These are phyloP conservation scores for Palloptera scutellata DNA, from an alignment of 2,888 invertebrate species.

Conservation along the genomic window DNA sequence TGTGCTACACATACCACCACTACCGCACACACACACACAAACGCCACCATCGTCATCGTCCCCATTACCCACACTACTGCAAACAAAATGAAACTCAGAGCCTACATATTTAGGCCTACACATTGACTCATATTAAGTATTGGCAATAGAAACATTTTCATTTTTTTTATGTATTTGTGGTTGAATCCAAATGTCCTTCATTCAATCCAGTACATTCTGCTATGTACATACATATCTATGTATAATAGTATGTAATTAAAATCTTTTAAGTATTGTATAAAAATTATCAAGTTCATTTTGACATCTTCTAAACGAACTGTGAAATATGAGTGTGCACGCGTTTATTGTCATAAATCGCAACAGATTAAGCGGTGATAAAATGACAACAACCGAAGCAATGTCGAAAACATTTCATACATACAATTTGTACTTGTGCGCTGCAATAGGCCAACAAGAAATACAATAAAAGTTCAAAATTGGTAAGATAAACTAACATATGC, in stretches of 20 bases:
- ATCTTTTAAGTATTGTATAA: background rate
- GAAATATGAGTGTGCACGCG: too few relatives aligned
- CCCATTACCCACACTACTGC: background rate
- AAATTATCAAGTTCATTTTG: slow-evolving; percentile 4
- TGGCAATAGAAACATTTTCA: background rate
- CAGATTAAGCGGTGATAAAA: background rate
- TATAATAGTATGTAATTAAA: background rate
- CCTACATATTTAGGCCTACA: background rate
- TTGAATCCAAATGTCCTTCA: background rate
- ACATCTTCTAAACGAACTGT: background rate
- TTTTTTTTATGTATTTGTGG: background rate
- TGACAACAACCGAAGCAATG: background rate
- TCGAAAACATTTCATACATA: background rate
- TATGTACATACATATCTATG: background rate
- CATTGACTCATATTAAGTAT: background rate
- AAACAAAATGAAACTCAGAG: background rate
- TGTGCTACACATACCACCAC: background rate
- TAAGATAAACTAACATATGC: too few relatives aligned
- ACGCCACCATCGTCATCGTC: background rate
- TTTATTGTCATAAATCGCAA: too few relatives aligned
- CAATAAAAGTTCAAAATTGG: too few relatives aligned
- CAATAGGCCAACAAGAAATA: too few relatives aligned
- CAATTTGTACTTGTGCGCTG: too few relatives aligned
- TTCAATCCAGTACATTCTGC: background rate
- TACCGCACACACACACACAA: background rate